phyloP scores from a whole-genome alignment of 2,797 vertebrate genomes.

The Hozukius guyotensis region DNA sequence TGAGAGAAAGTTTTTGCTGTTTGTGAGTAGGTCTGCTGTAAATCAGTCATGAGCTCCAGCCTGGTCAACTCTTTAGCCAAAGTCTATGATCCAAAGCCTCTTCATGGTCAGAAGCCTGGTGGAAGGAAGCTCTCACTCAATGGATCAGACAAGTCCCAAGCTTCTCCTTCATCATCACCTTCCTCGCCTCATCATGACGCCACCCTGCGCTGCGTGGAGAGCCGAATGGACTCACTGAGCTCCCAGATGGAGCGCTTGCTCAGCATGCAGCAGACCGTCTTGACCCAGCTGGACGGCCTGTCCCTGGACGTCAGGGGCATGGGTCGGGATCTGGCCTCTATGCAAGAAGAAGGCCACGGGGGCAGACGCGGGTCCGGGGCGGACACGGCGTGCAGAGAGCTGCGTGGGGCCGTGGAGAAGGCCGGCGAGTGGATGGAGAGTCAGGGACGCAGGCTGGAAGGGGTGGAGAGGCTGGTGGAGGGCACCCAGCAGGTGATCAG shows the following conservation, averaged over 20 bases:
- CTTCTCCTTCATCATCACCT: conserved; percentile 41
- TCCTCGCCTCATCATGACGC: conserved; percentile 34
- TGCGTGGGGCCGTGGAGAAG: conserved; percentile 76
- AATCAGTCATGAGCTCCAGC: conserved; percentile 76
- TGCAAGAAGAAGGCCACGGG: conserved; percentile 51
- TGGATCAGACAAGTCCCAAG: conserved; percentile 62
- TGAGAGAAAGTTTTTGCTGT: background rate
- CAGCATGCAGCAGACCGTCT: conserved; percentile 82
- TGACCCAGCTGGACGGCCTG: conserved; percentile 84
- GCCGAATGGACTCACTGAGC: conserved; percentile 83
- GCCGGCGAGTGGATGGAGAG: conserved; percentile 74
- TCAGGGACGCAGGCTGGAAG: conserved; percentile 85
- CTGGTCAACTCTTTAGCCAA: conserved; percentile 88
- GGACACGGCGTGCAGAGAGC: conserved; percentile 73
- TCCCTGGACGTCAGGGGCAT: conserved; percentile 81
- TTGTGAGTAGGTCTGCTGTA: background rate
- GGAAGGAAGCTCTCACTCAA: conserved; percentile 66
- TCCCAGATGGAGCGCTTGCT: conserved; percentile 86
- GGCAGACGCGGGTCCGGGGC: conserved; percentile 54
- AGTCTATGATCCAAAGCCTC: conserved; percentile 84
- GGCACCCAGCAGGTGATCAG: conserved; percentile 85
- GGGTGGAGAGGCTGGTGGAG: conserved; percentile 84
- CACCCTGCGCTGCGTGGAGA: conserved; percentile 71
- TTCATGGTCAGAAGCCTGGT: conserved; percentile 79
- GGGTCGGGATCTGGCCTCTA: conserved; percentile 75